Evolutionary conservation across 2,797 vertebrate genomes (phyloP).

Genomic region (Centroberyx gerrardi): DNA sequence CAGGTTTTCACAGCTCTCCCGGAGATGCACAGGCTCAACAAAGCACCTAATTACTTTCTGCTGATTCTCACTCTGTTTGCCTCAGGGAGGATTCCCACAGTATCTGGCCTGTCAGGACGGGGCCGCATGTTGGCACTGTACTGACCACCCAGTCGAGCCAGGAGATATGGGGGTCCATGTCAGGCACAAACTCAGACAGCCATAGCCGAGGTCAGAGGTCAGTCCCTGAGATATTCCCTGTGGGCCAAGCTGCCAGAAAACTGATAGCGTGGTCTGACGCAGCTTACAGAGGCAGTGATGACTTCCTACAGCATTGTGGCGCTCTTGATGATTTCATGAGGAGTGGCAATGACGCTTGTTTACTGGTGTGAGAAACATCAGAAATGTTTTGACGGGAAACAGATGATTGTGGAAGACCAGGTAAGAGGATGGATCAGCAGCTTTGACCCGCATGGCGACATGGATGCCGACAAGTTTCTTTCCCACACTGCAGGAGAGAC

Average conservation of each 20-base stretch:
- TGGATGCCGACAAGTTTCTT: constrained; percentile 49
- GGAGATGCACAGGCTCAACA: constrained; percentile 6
- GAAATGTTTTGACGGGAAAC: background rate
- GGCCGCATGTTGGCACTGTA: constrained; percentile 42
- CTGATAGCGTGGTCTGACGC: constrained; percentile 28
- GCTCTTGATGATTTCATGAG: background rate
- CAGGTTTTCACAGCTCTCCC: constrained; percentile 32
- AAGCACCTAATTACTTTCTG: constrained; percentile 14
- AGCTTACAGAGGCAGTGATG: background rate
- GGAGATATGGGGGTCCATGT: constrained; percentile 53
- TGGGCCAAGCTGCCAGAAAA: constrained; percentile 36
- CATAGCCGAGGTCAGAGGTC: constrained; percentile 56
- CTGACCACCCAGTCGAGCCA: constrained; percentile 59
- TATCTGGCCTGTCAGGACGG: constrained; percentile 56
- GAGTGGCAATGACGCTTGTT: background rate
- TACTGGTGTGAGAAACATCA: background rate
- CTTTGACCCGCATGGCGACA: constrained; percentile 44
- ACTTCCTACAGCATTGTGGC: background rate
- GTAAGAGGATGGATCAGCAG: background rate
- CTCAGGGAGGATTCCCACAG: constrained; percentile 52
- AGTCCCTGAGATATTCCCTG: constrained; percentile 50
- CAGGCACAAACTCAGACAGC: constrained; percentile 38
- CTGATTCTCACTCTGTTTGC: constrained; percentile 21
- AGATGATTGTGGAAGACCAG: background rate
- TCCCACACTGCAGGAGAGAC: constrained; percentile 75